phyloP scores from a whole-genome alignment of 1,140 invertebrate genomes.

The Lycorma delicatula region DNA sequence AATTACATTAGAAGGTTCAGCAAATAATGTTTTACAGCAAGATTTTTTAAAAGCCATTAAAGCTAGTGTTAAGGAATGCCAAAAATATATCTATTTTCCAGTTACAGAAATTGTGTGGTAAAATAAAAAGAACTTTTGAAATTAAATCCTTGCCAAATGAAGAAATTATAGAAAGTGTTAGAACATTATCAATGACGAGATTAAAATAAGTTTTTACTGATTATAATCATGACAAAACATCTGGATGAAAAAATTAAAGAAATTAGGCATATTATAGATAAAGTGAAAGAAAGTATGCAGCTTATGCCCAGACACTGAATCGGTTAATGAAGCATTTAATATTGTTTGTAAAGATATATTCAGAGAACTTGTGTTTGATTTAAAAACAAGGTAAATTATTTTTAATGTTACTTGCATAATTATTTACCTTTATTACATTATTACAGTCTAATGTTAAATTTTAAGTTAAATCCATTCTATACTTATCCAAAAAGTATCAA shows the following conservation, averaged over 20 bases:
- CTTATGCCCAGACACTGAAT: conserved; percentile 26
- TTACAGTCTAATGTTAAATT: too few species aligned
- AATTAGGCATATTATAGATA: conserved; percentile 57
- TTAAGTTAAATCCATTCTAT: too few species aligned
- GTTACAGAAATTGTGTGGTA: conserved; percentile 60
- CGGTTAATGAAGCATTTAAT: conserved; percentile 22
- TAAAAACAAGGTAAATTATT: conserved; percentile 45
- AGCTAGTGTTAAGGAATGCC: conserved; percentile 68
- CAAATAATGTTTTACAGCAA: conserved; percentile 64
- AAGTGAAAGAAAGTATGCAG: conserved; percentile 53
- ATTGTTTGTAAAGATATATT: conserved; percentile 55
- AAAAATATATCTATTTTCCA: conserved; percentile 55
- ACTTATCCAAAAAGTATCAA: too few species aligned
- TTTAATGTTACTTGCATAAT: too few species aligned
- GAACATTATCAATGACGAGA: conserved; percentile 54
- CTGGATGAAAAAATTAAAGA: conserved; percentile 64
- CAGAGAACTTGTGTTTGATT: conserved; percentile 50
- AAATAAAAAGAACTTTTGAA: conserved; percentile 56
- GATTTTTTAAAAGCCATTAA: conserved; percentile 82
- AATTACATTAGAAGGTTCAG: conserved; percentile 79
- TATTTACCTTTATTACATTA: too few species aligned
- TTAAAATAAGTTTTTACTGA: conserved; percentile 69
- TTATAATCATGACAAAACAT: conserved; percentile 67
- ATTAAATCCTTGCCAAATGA: conserved; percentile 33
- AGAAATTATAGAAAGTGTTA: conserved; percentile 52